phyloP scores from a whole-genome alignment of 2,113 vertebrate genomes.

The Chrysemys picta region DNA sequence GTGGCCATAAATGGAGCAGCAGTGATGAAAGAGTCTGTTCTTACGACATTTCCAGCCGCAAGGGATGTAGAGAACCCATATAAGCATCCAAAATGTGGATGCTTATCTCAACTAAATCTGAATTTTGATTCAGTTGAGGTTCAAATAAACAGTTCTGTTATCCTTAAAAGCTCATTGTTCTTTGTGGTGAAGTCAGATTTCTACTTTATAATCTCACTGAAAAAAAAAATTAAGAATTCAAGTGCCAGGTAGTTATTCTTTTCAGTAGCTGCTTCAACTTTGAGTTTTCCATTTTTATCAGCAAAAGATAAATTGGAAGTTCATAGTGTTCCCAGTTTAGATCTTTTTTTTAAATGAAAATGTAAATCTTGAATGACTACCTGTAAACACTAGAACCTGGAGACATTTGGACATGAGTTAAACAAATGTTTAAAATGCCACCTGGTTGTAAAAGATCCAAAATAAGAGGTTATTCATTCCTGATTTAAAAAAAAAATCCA shows the following conservation, averaged over 20 bases:
- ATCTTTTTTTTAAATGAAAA: constrained; percentile 68
- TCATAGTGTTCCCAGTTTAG: constrained; percentile 67
- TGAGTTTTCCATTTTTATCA: constrained; percentile 75
- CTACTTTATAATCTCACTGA: constrained; percentile 47
- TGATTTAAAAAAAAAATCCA: neutral
- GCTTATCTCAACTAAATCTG: constrained; percentile 42
- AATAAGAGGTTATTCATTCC: neutral
- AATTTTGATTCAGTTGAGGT: constrained; percentile 29
- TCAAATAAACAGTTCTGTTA: constrained; percentile 36
- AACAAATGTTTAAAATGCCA: constrained; percentile 57
- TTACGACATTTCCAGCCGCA: constrained; percentile 59
- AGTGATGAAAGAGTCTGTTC: constrained; percentile 70
- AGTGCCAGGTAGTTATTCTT: constrained; percentile 69
- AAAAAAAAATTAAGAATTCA: constrained; percentile 61
- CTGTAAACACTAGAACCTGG: constrained; percentile 75
- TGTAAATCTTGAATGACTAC: constrained; percentile 70
- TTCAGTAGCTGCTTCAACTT: constrained; percentile 64
- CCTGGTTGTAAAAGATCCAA: neutral
- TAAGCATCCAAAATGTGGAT: constrained; percentile 30
- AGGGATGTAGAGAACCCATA: constrained; percentile 68
- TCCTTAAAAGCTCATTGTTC: constrained; percentile 59
- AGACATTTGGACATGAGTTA: constrained; percentile 66
- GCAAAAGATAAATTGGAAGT: constrained; percentile 60
- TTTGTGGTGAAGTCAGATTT: constrained; percentile 46
- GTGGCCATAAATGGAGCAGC: constrained; percentile 59